Conservation (phyloP, 2,797 vertebrate species). For the Cyclopterus lumpus region DNA sequence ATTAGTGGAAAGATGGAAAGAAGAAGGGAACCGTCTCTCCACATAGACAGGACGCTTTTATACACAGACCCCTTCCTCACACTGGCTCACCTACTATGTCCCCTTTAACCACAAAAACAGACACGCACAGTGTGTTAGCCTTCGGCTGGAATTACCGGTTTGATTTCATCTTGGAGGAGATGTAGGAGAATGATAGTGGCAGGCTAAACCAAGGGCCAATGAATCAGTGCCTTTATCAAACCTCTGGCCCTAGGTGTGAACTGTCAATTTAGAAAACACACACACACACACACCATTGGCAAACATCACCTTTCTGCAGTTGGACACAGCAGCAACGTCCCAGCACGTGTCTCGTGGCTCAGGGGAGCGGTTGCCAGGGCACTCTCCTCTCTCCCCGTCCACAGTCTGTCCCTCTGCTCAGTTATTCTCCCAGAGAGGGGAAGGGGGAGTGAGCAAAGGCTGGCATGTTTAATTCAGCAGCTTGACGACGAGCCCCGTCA, state of each 20-base stretch:
- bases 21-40: conserved; percentile 26
- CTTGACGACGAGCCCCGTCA: conserved; percentile 55
- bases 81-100: conserved; percentile 30
- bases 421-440: conserved; percentile 36
- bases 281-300: conserved; percentile 11
- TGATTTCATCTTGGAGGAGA: conserved; percentile 65
- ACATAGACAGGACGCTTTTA: conserved; percentile 6
- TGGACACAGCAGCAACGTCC: conserved; percentile 33
- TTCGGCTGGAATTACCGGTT: conserved; percentile 60
- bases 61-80: conserved; percentile 20
- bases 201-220: conserved; percentile 67
- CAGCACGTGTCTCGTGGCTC: conserved; percentile 29
- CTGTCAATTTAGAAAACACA: conserved; percentile 59
- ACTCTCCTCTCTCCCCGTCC: conserved; percentile 25
- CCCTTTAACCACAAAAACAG: conserved; percentile 31
- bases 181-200: conserved; percentile 64
- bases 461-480: conserved; percentile 80
- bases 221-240: conserved; percentile 78
- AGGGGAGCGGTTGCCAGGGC: conserved; percentile 31
- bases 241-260: conserved; percentile 61
- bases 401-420: conserved; percentile 41
- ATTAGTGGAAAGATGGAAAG: conserved; percentile 45
- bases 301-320: conserved; percentile 35
- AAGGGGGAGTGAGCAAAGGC: conserved; percentile 41
- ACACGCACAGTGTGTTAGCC: conserved; percentile 35